These are phyloP conservation scores for Conus ventricosus DNA, from an alignment of 1,140 invertebrate species.

Conservation along the genomic window DNA sequence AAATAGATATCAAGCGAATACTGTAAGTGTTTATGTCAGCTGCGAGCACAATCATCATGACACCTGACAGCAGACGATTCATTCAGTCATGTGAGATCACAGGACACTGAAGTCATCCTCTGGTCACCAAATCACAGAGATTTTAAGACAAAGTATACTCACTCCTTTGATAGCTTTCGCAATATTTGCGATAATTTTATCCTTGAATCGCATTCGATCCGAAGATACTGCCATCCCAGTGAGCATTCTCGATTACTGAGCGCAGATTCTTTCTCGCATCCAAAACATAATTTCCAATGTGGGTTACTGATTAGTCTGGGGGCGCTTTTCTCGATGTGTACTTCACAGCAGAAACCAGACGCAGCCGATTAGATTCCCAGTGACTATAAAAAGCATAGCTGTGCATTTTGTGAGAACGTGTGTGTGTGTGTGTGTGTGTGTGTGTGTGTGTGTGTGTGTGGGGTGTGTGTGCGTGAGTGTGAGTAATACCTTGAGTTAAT, in stretches of 20 bases:
- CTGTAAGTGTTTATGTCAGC: too few species aligned
- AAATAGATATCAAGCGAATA: too few species aligned
- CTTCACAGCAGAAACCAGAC: background rate
- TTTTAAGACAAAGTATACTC: slow-evolving; percentile 31
- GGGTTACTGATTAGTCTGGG: slow-evolving; percentile 20
- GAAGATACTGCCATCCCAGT: slow-evolving; percentile 42
- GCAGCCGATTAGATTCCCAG: too few species aligned
- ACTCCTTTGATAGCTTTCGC: slow-evolving; percentile 62
- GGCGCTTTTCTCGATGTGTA: slow-evolving; percentile 1
- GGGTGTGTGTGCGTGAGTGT: too few species aligned
- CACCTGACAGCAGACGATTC: too few species aligned
- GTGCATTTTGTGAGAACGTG: too few species aligned
- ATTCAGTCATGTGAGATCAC: slow-evolving; percentile 1
- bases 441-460: too few species aligned
- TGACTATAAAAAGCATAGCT: too few species aligned
- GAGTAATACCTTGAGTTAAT: too few species aligned
- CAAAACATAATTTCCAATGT: slow-evolving; percentile 23
- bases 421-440: too few species aligned
- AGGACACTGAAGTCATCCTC: slow-evolving; percentile 14
- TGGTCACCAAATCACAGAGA: background rate
- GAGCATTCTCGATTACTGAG: slow-evolving; percentile 24
- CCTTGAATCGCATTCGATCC: slow-evolving; percentile 61
- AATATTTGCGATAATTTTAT: slow-evolving; percentile 61
- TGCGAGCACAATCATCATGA: too few species aligned
- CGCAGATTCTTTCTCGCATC: background rate